Evolutionary conservation across 92 coral and sea anemone genomes (phyloP).

Genomic region (Nematostella vectensis): DNA sequence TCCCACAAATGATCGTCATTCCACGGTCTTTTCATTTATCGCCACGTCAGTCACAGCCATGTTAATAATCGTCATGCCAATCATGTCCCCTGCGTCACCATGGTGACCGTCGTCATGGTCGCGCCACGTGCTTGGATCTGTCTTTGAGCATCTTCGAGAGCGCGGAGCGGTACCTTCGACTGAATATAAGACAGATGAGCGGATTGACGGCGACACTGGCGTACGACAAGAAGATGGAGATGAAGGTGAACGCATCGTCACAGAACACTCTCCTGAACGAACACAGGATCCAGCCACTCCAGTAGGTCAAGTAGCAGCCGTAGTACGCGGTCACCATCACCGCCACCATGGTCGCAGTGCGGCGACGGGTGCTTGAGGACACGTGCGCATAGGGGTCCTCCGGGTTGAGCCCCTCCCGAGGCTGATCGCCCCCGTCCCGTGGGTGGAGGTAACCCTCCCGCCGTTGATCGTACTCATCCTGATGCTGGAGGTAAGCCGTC

Average conservation of each 20-base stretch:
- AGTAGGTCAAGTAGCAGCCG: slow-evolving; percentile 46
- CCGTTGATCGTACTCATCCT: no score
- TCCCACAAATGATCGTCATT: no score
- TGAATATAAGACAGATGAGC: slow-evolving; percentile 23
- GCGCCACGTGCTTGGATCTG: background rate
- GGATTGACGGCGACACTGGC: slow-evolving; percentile 66
- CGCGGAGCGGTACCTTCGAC: slow-evolving; percentile 14
- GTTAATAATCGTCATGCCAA: no score
- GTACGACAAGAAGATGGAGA: slow-evolving; percentile 37
- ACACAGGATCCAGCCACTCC: slow-evolving; percentile 56
- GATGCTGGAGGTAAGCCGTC: no score
- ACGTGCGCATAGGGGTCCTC: background rate
- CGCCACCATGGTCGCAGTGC: slow-evolving; percentile 41
- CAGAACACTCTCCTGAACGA: slow-evolving; percentile 33
- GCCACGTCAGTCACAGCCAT: no score
- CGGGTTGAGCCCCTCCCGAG: background rate
- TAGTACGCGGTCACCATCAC: slow-evolving; percentile 36
- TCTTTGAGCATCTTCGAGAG: background rate
- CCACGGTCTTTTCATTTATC: no score
- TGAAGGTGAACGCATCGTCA: slow-evolving; percentile 18
- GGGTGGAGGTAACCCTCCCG: background rate
- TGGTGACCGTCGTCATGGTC: no score
- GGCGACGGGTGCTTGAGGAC: slow-evolving; percentile 16
- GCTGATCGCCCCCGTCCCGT: background rate
- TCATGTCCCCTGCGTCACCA: no score